Percentiles rank a stretch among this genome's conserved stretches.
Evolutionary conservation across 2,113 vertebrate species (phyloP).

Genomic region (Xenopus tropicalis): UCB_Xtro_10.0 CM004444.2:41869001-41869500

Average conservation of each 20-base stretch:
- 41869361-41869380: too few species aligned
- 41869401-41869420: too few species aligned
- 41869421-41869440: too few species aligned
- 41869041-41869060: constrained; percentile 52
- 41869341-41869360: too few species aligned
- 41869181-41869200: constrained; percentile 29
- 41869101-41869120: constrained; percentile 33
- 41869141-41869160: constrained; percentile 39
- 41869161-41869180: constrained; percentile 39
- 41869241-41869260: constrained; percentile 24
- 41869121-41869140: constrained; percentile 37
- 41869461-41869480: too few species aligned
- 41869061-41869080: constrained; percentile 19
- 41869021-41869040: constrained; percentile 47
- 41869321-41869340: too few species aligned
- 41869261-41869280: too few species aligned
- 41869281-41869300: too few species aligned
- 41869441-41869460: too few species aligned
- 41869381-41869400: too few species aligned
- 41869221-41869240: constrained; percentile 22
- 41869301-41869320: too few species aligned
- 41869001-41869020: constrained; percentile 21
- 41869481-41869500: too few species aligned
- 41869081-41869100: constrained; percentile 16
- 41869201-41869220: constrained; percentile 15